Base-by-base conservation (phyloP, 1,140 invertebrate species). In the Drosophila sechellia region DNA sequence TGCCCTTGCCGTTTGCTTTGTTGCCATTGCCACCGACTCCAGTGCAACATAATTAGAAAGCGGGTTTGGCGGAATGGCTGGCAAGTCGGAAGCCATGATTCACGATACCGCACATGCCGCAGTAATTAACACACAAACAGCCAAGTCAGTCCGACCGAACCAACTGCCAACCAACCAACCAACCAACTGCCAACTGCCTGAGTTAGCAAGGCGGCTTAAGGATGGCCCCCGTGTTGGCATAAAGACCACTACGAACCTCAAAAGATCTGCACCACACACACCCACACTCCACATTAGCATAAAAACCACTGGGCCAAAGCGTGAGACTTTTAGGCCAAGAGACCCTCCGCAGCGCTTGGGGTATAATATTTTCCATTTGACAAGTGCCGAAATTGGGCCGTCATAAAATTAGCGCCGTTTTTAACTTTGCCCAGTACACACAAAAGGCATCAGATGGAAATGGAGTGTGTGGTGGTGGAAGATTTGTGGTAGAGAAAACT, bases 51-150 rank as follows among this genome's bases (percentile, higher is more conserved):
- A 89, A 87, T 87, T 87, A 84, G 84, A 84, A 70, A 83, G 71
- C 84, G 79, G 59, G 60, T 63, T n/a, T 42, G 68, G 43, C 22
- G 73, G 55, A 20, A n/a, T 40, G 46, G 35, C 37, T 57, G 74
- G 68, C 63, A 83, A 83, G 58, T 65, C 76, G 84, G 85, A 87
- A 87, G 84, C 84, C 84, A 87, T 87, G 84, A 87, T 77, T 87
- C 84, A 89, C 65, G 70, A 83, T 72, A 60, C 58, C 58, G 69
- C 60, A 60, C 81, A 83, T 64, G 69, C 81, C 81, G 75, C 78
- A 87, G 84, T 87, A 87, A 87, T 87, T 87, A 89, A 87, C 83
- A 79, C 79, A 79, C 73, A 77, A 60, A 69, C 39, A 52, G 60
- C 53, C 53, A 58, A 70, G 69, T 69, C 54, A 45, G 53, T 25